Base-by-base conservation (phyloP, 92 coral and sea anemone species). In the Paramuricea clavata region DNA sequence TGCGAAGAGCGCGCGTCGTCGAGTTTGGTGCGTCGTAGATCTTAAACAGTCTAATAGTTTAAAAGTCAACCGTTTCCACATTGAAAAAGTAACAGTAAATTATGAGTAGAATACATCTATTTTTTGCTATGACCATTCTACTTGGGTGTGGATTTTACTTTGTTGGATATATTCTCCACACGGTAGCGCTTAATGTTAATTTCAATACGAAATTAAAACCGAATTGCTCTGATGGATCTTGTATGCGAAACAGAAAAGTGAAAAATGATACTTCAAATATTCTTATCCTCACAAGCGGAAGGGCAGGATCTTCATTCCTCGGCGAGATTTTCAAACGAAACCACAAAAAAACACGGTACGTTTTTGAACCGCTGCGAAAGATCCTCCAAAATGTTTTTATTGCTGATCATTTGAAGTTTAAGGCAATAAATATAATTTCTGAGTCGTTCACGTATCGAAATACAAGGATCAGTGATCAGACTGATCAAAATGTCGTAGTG, bases 231-330 rank as follows among this genome's bases (percentile, higher is more conserved):
- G 52, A 47, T 39, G 17, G 52, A 3, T 36, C 10, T 12, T 47
- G 10, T 15, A 39, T 10, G 44, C 10, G 44, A 12, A 47, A 47
- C 12, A 47, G 1, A 47, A 4, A 47, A 47, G 62, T 5, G 62
- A 54, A 21, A 54, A 54, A 17, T 0, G 19, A 17, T 19, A 23
- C 62, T 54, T 16, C 25, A 54, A 85, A 74, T 60, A 41, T 85
- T 57, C 56, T 85, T 13, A 74, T 85, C 1, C 34, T 74, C 5
- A 73, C 81, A 22, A 65, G 59, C 25, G 88, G 88, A 56, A 36
- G 83, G 22, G 74, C 83, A 50, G 88, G 88, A 26, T 85, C 88
- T 22, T 69, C 83, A 0, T 85, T 52, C 67, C 82, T 85, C 0
- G 88, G 83, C 2, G 60, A 85, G 73, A 12, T 74, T 12, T 85